Conservation (phyloP, 2,113 vertebrate species). For the Nymphicus hollandicus region DNA sequence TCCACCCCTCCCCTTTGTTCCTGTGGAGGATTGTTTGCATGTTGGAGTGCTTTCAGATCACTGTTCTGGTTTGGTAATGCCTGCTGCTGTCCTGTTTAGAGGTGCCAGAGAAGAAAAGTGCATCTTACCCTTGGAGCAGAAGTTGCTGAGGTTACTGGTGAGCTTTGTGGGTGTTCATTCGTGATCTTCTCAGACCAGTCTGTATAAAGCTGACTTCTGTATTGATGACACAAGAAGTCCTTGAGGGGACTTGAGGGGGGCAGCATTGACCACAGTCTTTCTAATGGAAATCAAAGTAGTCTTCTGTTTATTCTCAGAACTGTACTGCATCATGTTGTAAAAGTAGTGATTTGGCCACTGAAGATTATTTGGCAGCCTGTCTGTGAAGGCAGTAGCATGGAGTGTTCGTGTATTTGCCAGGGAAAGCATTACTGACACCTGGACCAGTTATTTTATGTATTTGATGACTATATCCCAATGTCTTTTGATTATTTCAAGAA, state of each 20-base stretch:
- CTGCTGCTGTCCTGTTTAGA: neutral
- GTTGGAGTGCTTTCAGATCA: neutral
- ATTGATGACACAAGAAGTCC: neutral
- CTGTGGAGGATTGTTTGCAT: neutral
- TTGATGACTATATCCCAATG: neutral
- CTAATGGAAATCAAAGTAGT: neutral
- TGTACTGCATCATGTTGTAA: fast-evolving
- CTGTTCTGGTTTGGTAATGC: neutral
- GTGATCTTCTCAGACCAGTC: neutral
- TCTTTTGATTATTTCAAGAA: neutral
- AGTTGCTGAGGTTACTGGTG: neutral
- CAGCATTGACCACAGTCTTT: neutral
- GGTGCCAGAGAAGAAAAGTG: neutral
- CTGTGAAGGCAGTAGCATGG: neutral
- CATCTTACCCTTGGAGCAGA: neutral
- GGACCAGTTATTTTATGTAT: neutral
- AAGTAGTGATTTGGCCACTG: neutral
- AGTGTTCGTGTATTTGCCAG: neutral
- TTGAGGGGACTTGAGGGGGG: neutral
- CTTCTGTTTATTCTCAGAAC: neutral
- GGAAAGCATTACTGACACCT: neutral
- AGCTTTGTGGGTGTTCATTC: neutral
- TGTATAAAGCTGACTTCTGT: neutral
- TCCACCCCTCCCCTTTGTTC: neutral
- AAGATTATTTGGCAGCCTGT: neutral